Evolutionary conservation across 2,113 vertebrate genomes (phyloP).

Genomic region (Empidonax traillii): DNA sequence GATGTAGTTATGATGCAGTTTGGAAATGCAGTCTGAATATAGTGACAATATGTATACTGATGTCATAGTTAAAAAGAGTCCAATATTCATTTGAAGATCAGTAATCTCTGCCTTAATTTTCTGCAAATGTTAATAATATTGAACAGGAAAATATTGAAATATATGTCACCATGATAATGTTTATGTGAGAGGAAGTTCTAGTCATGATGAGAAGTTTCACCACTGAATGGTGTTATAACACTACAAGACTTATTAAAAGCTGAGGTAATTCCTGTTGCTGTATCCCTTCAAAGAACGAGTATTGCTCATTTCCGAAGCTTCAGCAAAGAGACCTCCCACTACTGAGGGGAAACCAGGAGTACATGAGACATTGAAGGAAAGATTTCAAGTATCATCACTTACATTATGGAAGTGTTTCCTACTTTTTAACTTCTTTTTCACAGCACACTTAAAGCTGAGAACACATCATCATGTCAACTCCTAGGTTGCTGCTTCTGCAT

Average conservation of each 20-base stretch:
- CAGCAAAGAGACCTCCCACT: background rate
- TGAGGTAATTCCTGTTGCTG: background rate
- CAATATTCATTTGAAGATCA: background rate
- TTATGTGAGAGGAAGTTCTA: background rate
- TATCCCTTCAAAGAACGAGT: background rate
- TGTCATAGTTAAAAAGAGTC: background rate
- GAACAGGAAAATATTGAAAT: background rate
- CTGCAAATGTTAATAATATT: background rate
- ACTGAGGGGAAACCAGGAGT: background rate
- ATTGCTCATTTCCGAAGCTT: background rate
- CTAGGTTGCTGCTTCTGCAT: background rate
- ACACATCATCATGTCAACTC: background rate
- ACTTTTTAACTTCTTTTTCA: background rate
- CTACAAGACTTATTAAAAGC: background rate
- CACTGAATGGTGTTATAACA: background rate
- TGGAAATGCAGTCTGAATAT: background rate
- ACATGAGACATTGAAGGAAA: background rate
- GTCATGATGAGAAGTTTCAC: background rate
- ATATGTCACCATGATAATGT: background rate
- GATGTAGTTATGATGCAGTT: background rate
- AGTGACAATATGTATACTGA: background rate
- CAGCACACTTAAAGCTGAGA: background rate
- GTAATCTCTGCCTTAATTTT: background rate
- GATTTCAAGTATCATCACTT: background rate
- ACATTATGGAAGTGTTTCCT: background rate